Evolutionary conservation across 2,888 invertebrate genomes (phyloP).

Genomic region (Sabellastarte sp.): DNA sequence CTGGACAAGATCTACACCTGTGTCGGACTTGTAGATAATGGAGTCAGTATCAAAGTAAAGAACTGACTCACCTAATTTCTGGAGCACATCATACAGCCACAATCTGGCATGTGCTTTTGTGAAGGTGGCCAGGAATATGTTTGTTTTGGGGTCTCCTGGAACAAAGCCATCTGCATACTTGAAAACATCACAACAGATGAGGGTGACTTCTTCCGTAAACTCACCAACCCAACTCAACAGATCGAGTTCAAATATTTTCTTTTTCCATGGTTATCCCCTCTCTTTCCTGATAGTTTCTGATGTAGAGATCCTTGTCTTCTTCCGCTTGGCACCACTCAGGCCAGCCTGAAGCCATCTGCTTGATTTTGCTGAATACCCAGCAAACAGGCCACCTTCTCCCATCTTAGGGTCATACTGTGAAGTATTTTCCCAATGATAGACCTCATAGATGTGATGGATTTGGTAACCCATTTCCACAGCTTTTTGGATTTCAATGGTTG

Average conservation of each 20-base stretch:
- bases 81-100: background rate
- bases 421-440: background rate
- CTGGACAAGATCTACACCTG: no score
- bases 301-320: conserved; percentile 26
- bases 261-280: background rate
- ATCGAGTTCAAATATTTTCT: background rate
- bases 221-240: no score
- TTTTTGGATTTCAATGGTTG: background rate
- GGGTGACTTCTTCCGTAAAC: no score
- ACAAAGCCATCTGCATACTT: no score
- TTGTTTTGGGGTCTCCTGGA: no score
- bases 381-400: conserved; percentile 33
- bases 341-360: conserved; percentile 31
- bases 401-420: background rate
- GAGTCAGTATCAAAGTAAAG: conserved; percentile 1
- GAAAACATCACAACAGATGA: no score
- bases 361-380: conserved; percentile 37
- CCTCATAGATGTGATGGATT: background rate
- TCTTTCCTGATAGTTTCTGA: conserved; percentile 17
- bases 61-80: background rate
- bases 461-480: background rate
- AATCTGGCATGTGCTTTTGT: background rate
- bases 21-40: conserved; percentile 1
- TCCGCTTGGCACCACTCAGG: conserved; percentile 20
- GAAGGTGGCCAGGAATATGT: background rate